These are phyloP conservation scores for Aramus guarauna DNA, from an alignment of 2,113 vertebrate species.

Conservation along the genomic window DNA sequence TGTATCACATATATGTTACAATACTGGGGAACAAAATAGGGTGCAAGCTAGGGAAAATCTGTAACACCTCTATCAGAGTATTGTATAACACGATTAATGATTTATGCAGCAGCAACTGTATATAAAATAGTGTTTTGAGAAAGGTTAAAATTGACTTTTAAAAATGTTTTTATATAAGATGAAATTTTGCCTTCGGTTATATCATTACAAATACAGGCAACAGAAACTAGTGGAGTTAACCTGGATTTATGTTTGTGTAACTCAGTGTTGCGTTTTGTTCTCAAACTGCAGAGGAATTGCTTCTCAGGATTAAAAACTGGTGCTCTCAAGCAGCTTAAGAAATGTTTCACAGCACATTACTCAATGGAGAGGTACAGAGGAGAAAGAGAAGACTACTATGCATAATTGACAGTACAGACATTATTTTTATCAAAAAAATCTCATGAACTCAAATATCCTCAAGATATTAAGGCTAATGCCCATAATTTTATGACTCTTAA, in stretches of 20 bases:
- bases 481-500: background rate
- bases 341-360: background rate
- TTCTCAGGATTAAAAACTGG: background rate
- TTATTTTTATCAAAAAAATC: background rate
- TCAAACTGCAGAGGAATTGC: background rate
- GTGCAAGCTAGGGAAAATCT: background rate
- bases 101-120: background rate
- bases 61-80: background rate
- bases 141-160: background rate
- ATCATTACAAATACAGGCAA: background rate
- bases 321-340: background rate
- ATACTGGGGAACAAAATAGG: background rate
- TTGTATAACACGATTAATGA: background rate
- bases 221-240: background rate
- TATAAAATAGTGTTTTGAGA: background rate
- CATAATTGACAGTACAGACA: background rate
- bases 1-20: accelerated
- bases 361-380: background rate
- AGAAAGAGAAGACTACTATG: background rate
- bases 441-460: background rate
- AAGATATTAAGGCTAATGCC: background rate
- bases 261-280: background rate
- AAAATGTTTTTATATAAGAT: background rate
- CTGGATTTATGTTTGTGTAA: background rate
- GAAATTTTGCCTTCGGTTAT: background rate